Evolutionary conservation across 2,888 invertebrate genomes (phyloP), one percentile per base, ranked within the genome.

Genomic region (Candidula unifasciata): DNA sequence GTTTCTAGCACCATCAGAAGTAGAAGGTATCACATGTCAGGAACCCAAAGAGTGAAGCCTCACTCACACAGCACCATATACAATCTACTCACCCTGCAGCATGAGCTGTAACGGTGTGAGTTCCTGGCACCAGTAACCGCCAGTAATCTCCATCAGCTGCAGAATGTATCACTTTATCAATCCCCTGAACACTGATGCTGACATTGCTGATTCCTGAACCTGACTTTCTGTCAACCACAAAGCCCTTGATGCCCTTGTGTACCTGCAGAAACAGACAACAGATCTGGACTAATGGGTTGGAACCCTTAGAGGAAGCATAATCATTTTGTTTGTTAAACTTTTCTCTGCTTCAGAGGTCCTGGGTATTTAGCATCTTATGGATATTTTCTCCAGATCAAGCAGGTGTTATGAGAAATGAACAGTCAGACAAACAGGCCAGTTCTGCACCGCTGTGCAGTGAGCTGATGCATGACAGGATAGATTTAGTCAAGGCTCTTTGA

Each of bases 61-160:
- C 10, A 10, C n/a, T n/a, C 21, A 69, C 16, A 69, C 6, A 18
- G 27, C 68, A 69, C 68, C 8, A 27, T 10, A n/a, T 8, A 13
- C 3, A 44, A 57, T 24, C 5, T 77, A 74, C 90, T 86, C 85
- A 93, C 93, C 92, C 91, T 27, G 88, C 87, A 21, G 89, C 88
- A 10, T 88, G 85, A 0, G 96, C 97, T 87, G 95, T 95, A 88
- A 98, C 94, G 52, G 95, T 95, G 93, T 99, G 99, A 6, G 95
- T 95, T 86, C 98, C 99, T 0, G 99, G 98, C 30, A 97, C 94
- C 52, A 99, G 94, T 78, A 99, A 94, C 86, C 99, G 95, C 99
- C 99, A 99, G 94, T 96, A 99, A 93, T 98, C 97, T 8, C 99
- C 99, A 33, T 95, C 95, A 69, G 95, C 95, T 0, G 97, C 96